Evolutionary conservation across 2,797 vertebrate genomes (phyloP), one percentile per base, ranked within the genome.

Genomic region (Melopsittacus undulatus): DNA sequence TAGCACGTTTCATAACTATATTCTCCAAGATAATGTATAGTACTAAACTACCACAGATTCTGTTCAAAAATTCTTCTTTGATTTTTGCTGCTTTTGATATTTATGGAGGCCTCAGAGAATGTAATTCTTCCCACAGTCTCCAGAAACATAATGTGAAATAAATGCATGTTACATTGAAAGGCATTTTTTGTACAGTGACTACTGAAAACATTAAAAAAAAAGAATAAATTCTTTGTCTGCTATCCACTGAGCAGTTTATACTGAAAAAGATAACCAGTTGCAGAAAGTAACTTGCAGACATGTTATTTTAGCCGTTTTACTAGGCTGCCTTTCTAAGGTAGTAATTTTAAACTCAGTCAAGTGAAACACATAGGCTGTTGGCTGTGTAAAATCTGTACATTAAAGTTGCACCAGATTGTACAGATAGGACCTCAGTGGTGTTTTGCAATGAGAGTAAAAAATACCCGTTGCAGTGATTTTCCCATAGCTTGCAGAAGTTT

Each of bases 281-380:
- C 19, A 48, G 13, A 64, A 20, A 21, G 10, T 30, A 67, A 56
- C 9, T 56, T 77, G 32, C 36, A 61, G 6, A 5, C 21, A 2
- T 36, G 18, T 34, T 57, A 34, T 51, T 80, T 32, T 48, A 56
- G 4, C 6, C 19, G 2, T 36, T 23, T 59, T 67, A 51, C 5
- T 5, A 36, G 19, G 2, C 7, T 77, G 17, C 7, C 22, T 88
- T 77, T 66, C 20, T 36, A 51, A 54, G 4, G 8, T 0, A n/a
- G 16, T 24, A 0, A 54, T 49, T 88, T 80, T 46, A 66, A 83
- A 45, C 40, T 66, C 17, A 20, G 8, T 43, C 7, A 30, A 21
- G 27, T 59, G 21, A 54, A 86, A 59, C 18, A 30, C 0, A 0
- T 8, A 42, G 10, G 5, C 32, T 73, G 9, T 26, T 56, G 34